These are phyloP conservation scores for Rallus crepitans DNA, from an alignment of 2,797 vertebrate species.

Conservation along the genomic window DNA sequence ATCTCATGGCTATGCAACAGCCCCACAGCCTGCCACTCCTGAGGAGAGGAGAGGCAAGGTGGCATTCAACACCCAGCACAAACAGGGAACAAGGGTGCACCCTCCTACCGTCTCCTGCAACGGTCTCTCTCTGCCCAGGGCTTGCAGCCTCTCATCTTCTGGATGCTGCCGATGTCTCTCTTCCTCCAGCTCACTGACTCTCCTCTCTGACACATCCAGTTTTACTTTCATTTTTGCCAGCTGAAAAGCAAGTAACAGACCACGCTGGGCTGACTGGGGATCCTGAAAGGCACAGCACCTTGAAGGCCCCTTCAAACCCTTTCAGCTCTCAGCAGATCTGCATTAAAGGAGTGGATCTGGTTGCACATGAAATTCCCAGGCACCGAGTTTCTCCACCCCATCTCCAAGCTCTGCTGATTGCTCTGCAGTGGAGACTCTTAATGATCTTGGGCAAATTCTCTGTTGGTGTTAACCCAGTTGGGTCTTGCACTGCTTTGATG, in stretches of 20 bases:
- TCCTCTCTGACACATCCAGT: conserved; percentile 16
- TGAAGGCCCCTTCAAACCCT: not conserved
- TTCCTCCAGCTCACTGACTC: conserved; percentile 17
- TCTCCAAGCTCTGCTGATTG: not conserved
- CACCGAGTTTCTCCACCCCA: not conserved
- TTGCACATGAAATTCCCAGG: not conserved
- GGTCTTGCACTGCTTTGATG: not conserved
- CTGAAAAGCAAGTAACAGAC: conserved; percentile 65
- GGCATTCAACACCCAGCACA: not conserved
- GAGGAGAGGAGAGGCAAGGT: not conserved
- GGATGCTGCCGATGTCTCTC: not conserved
- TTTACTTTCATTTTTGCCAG: conserved; percentile 74
- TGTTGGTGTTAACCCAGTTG: not conserved
- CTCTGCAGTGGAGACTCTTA: not conserved
- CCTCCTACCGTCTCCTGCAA: conserved; percentile 64
- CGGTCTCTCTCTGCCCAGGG: not conserved
- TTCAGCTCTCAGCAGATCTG: not conserved
- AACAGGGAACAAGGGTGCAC: not conserved
- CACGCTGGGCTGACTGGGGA: not conserved
- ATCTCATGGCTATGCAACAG: not conserved
- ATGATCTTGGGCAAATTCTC: not conserved
- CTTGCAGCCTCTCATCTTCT: not conserved
- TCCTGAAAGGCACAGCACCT: not conserved
- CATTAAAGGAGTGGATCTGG: not conserved
- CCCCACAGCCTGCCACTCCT: not conserved